Conservation (phyloP, 2,113 vertebrate genomes). For the Arvicanthis niloticus region DNA sequence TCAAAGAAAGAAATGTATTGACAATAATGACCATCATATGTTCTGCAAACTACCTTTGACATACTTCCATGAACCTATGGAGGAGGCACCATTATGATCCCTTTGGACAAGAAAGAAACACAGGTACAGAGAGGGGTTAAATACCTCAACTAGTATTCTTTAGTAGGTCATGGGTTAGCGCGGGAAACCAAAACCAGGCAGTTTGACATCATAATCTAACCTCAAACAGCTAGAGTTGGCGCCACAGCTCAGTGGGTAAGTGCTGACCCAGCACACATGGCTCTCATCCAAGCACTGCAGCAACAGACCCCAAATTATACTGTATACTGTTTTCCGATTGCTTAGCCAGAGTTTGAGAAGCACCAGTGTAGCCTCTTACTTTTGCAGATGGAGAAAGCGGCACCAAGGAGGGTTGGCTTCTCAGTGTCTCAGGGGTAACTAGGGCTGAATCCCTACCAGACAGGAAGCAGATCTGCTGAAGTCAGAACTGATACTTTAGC, state of each 20-base stretch:
- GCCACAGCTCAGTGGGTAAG: neutral
- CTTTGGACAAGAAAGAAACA: neutral
- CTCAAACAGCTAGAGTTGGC: neutral
- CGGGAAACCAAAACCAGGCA: neutral
- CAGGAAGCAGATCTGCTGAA: neutral
- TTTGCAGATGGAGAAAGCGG: neutral
- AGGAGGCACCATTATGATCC: neutral
- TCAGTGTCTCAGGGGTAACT: neutral
- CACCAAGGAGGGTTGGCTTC: neutral
- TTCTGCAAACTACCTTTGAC: neutral
- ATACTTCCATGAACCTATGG: neutral
- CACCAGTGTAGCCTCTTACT: neutral
- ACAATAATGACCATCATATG: neutral
- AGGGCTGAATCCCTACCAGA: neutral
- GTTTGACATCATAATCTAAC: neutral
- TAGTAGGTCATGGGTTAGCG: neutral
- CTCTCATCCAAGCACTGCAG: neutral
- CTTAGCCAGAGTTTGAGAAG: neutral
- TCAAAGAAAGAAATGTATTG: neutral
- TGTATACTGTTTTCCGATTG: neutral
- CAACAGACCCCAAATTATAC: neutral
- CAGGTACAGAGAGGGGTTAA: neutral
- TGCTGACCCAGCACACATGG: too few species aligned
- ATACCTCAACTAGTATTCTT: neutral
- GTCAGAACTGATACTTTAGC: neutral